phyloP scores from a whole-genome alignment of 2,888 invertebrate genomes.

The Caenorhabditis sp. region DNA sequence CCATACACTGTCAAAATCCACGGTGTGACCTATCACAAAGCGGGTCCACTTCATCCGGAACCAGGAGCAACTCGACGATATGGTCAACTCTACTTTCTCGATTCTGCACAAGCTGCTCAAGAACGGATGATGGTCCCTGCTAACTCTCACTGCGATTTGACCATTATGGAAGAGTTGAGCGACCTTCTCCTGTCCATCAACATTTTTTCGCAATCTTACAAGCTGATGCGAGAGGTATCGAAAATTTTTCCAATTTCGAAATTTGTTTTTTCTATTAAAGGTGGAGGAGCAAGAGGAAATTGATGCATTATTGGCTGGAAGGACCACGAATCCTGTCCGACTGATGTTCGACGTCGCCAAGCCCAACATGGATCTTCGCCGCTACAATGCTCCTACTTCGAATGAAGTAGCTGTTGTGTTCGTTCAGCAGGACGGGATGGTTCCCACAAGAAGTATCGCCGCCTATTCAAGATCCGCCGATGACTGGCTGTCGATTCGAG shows the following conservation, averaged over 20 bases:
- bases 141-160: slow-evolving; percentile 48
- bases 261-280: background rate
- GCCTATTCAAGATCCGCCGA: slow-evolving; percentile 72
- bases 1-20: slow-evolving; percentile 63
- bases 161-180: slow-evolving; percentile 50
- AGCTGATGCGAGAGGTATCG: no score
- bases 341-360: slow-evolving; percentile 48
- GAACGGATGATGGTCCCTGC: slow-evolving; percentile 28
- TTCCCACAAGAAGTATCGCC: slow-evolving; percentile 80
- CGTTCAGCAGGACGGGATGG: slow-evolving; percentile 58
- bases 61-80: background rate
- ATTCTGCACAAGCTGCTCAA: slow-evolving; percentile 38
- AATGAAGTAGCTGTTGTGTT: slow-evolving; percentile 74
- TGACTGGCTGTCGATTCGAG: slow-evolving; percentile 79
- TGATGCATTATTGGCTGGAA: background rate
- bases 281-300: slow-evolving; percentile 10
- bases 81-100: slow-evolving; percentile 7
- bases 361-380: slow-evolving; percentile 29
- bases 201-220: background rate
- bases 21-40: slow-evolving; percentile 47
- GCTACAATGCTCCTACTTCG: slow-evolving; percentile 69
- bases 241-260: background rate
- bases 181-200: slow-evolving; percentile 14
- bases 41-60: slow-evolving; percentile 40
- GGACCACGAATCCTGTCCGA: background rate